These are phyloP conservation scores for Mungos mungo DNA, from an alignment of 2,113 vertebrate species.

Conservation along the genomic window DNA sequence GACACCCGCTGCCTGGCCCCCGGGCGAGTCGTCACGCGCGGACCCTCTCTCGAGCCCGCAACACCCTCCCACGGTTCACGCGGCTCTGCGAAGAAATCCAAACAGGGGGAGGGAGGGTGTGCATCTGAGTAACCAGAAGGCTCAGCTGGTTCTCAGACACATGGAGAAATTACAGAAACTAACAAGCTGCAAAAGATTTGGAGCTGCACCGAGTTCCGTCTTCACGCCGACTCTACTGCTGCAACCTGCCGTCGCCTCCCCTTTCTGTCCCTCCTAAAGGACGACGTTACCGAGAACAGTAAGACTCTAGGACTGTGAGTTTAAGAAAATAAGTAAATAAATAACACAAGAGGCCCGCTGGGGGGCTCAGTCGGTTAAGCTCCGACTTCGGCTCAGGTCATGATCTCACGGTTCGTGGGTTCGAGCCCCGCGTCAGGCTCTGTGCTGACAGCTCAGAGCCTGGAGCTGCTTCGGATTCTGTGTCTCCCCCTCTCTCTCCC, in stretches of 20 bases:
- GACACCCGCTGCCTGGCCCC: rapidly evolving
- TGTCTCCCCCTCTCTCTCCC: no score
- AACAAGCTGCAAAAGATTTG: not conserved
- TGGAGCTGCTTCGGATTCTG: no score
- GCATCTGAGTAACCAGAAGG: not conserved
- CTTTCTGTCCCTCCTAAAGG: not conserved
- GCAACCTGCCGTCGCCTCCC: rapidly evolving
- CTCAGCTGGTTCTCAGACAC: not conserved
- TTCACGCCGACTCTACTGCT: rapidly evolving
- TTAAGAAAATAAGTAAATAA: no score
- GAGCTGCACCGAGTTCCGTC: not conserved
- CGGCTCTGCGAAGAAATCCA: not conserved
- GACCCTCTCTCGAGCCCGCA: not conserved
- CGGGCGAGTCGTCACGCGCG: rapidly evolving
- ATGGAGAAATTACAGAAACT: not conserved
- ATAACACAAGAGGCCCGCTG: no score
- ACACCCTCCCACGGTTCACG: not conserved
- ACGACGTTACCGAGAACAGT: not conserved
- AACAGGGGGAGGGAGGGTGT: not conserved
- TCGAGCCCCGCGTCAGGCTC: no score
- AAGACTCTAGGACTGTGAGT: no score
- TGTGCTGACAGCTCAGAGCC: no score
- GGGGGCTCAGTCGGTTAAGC: no score
- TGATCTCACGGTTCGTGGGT: no score
- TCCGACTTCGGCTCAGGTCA: no score